Conservation (phyloP, 1,140 invertebrate genomes). For the Diabrotica virgifera region DNA sequence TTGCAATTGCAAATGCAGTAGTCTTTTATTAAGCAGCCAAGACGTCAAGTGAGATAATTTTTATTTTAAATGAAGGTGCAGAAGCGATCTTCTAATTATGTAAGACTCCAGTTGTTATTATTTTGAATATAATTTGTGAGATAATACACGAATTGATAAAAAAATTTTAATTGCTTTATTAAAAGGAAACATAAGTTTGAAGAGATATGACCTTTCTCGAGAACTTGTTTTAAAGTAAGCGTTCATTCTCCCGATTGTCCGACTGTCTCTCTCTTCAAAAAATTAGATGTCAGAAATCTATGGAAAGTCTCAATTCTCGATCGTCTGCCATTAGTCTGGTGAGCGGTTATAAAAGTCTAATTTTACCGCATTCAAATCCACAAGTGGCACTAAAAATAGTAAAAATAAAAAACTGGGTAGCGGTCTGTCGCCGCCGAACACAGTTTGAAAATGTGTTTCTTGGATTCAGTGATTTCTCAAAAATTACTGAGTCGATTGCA, state of each 20-base stretch:
- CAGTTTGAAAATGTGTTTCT: not conserved
- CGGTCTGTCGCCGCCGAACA: not conserved
- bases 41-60: no score
- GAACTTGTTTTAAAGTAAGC: not conserved
- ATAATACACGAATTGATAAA: not conserved
- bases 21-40: no score
- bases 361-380: not conserved
- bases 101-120: no score
- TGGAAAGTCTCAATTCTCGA: not conserved
- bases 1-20: no score
- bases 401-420: constrained; percentile 1
- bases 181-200: not conserved
- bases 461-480: not conserved
- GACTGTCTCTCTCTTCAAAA: not conserved
- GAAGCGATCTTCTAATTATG: no score
- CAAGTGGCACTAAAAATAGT: constrained; percentile 2
- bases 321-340: not conserved
- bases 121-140: no score
- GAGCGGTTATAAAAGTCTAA: not conserved
- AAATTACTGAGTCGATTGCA: not conserved
- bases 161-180: not conserved
- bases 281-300: constrained; percentile 1
- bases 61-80: no score
- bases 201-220: not conserved
- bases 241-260: not conserved